Evolutionary conservation across 2,888 invertebrate genomes (phyloP).

Genomic region (Agonopterix heracliana): DNA sequence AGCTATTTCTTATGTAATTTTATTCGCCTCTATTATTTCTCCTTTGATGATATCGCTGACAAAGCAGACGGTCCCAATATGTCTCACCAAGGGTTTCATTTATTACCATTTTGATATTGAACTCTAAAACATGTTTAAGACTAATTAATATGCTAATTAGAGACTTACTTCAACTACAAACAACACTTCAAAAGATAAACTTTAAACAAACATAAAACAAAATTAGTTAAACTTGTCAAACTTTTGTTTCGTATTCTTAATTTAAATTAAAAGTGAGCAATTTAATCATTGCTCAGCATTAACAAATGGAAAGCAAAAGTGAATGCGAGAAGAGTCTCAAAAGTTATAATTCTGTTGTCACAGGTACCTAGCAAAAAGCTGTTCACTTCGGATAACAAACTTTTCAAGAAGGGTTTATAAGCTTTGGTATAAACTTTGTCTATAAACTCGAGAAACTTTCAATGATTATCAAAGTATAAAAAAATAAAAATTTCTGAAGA

Average conservation of each 20-base stretch:
- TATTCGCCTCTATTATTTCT: too few relatives aligned
- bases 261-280: slow-evolving; percentile 20
- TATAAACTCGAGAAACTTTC: not conserved
- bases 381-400: slow-evolving; percentile 47
- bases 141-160: too few relatives aligned
- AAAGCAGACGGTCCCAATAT: too few relatives aligned
- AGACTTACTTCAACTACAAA: not conserved
- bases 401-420: slow-evolving; percentile 39
- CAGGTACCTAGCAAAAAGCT: slow-evolving; percentile 34
- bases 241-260: slow-evolving; percentile 11
- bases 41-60: too few relatives aligned
- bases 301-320: slow-evolving; percentile 31
- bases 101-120: too few relatives aligned
- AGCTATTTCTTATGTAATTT: too few relatives aligned
- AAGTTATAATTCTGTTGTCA: slow-evolving; percentile 44
- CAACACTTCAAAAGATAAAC: slow-evolving; percentile 16
- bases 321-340: slow-evolving; percentile 25
- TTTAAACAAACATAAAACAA: not conserved
- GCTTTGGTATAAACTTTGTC: slow-evolving; percentile 24
- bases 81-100: too few relatives aligned
- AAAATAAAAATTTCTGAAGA: too few relatives aligned
- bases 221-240: not conserved
- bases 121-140: too few relatives aligned
- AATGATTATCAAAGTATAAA: not conserved
- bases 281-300: slow-evolving; percentile 18